A percentile compares a stretch with the other conserved stretches of the same genome.
Conservation (phyloP, 2,797 vertebrate genomes). For the Tinamus major region DNA sequence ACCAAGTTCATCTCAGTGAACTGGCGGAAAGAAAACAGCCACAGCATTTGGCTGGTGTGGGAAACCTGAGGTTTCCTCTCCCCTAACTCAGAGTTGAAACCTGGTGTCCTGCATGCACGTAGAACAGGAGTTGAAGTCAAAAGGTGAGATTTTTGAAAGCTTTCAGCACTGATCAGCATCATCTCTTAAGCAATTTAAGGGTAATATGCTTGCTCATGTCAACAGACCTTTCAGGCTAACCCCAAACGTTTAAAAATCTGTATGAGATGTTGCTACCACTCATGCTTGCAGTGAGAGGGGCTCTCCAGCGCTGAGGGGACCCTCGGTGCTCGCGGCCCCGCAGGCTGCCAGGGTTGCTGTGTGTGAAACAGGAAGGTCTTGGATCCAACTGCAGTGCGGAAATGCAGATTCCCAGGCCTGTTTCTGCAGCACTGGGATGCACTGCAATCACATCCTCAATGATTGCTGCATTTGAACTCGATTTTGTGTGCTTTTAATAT, state of each 20-base stretch:
- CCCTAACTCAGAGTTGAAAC: neutral
- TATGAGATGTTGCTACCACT: neutral
- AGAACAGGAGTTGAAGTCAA: neutral
- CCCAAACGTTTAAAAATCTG: neutral
- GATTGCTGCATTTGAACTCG: neutral
- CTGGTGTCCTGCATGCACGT: neutral
- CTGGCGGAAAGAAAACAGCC: neutral
- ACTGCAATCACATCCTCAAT: neutral
- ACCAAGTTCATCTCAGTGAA: neutral
- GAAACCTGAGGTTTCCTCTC: neutral
- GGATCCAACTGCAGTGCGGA: neutral
- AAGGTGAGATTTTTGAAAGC: neutral
- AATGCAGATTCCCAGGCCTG: neutral
- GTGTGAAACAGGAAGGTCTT: neutral
- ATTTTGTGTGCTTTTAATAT: neutral
- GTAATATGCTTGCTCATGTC: neutral
- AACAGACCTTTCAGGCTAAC: neutral
- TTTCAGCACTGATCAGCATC: neutral
- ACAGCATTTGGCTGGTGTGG: neutral
- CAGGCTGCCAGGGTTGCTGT: neutral
- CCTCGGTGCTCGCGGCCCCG: accelerated
- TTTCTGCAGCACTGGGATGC: neutral
- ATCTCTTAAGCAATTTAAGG: neutral
- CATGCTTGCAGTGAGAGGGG: neutral
- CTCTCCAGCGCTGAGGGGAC: neutral